Percentiles rank a stretch among this genome's conserved stretches.
Evolutionary conservation across 2,888 invertebrate genomes (phyloP).

Genomic region (Cryptophagus acutangulus): DNA sequence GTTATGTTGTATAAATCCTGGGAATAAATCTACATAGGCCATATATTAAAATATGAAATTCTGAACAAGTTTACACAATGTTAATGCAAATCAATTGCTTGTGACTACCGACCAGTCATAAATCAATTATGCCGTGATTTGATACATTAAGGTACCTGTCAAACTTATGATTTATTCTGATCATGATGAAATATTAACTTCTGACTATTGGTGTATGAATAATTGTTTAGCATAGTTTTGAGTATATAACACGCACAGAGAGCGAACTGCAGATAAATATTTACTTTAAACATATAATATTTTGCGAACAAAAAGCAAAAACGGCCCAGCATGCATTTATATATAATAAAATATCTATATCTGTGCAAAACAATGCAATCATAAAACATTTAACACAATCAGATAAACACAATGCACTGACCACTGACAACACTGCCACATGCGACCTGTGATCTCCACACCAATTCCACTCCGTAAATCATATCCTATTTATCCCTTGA

Average conservation of each 20-base stretch:
- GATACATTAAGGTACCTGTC: slow-evolving; percentile 48
- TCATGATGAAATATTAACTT: slow-evolving; percentile 47
- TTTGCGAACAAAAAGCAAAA: no score
- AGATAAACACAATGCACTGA: slow-evolving; percentile 38
- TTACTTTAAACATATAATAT: no score
- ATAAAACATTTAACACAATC: slow-evolving; percentile 42
- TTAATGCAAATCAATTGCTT: slow-evolving; percentile 49
- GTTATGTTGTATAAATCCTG: no score
- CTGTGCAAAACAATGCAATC: slow-evolving; percentile 36
- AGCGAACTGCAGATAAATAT: no score
- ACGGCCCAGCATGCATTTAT: no score
- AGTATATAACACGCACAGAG: slow-evolving; percentile 13
- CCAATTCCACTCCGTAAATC: slow-evolving; percentile 34
- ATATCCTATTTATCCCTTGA: slow-evolving; percentile 24
- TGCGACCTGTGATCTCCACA: slow-evolving; percentile 36
- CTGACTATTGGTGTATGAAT: slow-evolving; percentile 32
- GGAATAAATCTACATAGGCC: slow-evolving; percentile 34
- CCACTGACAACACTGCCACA: slow-evolving; percentile 37
- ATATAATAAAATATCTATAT: no score
- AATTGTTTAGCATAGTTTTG: slow-evolving; percentile 21
- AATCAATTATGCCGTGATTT: slow-evolving; percentile 49
- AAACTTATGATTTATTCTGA: slow-evolving; percentile 40
- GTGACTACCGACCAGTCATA: slow-evolving; percentile 44
- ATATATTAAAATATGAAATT: slow-evolving; percentile 44
- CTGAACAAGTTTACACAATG: slow-evolving; percentile 47